phyloP scores from a whole-genome alignment of 1,140 invertebrate species.

The Lepidurus packardi region DNA sequence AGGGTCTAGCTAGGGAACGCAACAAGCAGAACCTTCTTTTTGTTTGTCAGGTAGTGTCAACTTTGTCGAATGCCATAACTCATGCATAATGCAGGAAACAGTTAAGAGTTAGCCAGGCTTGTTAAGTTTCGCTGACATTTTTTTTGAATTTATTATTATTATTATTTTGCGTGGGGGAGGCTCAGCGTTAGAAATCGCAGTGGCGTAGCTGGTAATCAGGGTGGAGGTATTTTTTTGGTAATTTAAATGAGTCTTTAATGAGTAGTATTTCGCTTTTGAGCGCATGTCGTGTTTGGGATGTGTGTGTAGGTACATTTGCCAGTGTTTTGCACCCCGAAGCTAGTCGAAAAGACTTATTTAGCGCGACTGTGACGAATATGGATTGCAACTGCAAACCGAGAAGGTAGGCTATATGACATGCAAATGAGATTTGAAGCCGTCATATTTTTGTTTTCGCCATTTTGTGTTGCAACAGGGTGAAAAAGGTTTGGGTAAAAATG shows the following conservation, averaged over 20 bases:
- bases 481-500: not conserved
- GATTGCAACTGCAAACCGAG: not conserved
- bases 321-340: not conserved
- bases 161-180: not conserved
- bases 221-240: not conserved
- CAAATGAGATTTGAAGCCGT: not conserved
- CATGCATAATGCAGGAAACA: not conserved
- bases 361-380: conserved; percentile 9
- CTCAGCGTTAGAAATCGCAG: not conserved
- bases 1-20: not conserved
- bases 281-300: not conserved
- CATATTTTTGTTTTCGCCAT: not conserved
- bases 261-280: not conserved
- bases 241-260: not conserved
- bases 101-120: not conserved
- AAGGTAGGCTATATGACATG: not conserved
- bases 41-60: not conserved
- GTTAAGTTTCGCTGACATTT: not conserved
- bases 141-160: not conserved
- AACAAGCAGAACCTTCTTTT: not conserved
- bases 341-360: conserved; percentile 9
- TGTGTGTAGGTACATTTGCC: not conserved
- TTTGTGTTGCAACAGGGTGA: not conserved
- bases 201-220: not conserved
- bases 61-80: not conserved